Evolutionary conservation across 2,888 invertebrate genomes (phyloP).

Genomic region (Nemotelus pantherinus): DNA sequence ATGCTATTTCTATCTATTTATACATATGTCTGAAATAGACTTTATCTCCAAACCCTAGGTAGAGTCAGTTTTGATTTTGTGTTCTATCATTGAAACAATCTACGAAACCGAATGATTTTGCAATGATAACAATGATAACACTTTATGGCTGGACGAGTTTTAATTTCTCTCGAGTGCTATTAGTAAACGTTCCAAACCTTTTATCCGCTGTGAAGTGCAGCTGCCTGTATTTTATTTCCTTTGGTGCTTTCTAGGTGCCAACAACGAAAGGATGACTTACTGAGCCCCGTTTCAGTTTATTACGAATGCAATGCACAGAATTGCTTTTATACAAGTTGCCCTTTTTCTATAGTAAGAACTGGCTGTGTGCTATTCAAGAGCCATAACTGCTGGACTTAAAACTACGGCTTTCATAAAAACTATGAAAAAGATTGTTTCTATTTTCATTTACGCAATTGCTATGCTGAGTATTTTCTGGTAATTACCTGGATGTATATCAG

Average conservation of each 20-base stretch:
- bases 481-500: constrained; percentile 28
- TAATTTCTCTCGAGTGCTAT: constrained; percentile 41
- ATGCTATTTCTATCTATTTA: no score
- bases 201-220: constrained; percentile 4
- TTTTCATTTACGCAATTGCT: constrained; percentile 20
- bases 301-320: background rate
- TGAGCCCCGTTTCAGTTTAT: background rate
- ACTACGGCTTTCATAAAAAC: constrained; percentile 26
- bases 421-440: constrained; percentile 31
- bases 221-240: constrained; percentile 12
- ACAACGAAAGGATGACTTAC: constrained; percentile 26
- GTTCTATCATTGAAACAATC: background rate
- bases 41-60: no score
- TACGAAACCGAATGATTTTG: constrained; percentile 16
- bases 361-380: no score
- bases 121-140: constrained; percentile 37
- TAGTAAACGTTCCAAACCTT: constrained; percentile 12
- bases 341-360: constrained; percentile 5
- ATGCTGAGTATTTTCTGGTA: constrained; percentile 30
- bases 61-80: no score
- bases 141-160: constrained; percentile 34
- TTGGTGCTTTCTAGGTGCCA: background rate
- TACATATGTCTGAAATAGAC: no score
- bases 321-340: constrained; percentile 35
- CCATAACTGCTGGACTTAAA: constrained; percentile 17